Percentiles rank a stretch among this genome's conserved stretches.
Conservation (phyloP, 2,888 invertebrate genomes). For the Acleris laterana region DNA sequence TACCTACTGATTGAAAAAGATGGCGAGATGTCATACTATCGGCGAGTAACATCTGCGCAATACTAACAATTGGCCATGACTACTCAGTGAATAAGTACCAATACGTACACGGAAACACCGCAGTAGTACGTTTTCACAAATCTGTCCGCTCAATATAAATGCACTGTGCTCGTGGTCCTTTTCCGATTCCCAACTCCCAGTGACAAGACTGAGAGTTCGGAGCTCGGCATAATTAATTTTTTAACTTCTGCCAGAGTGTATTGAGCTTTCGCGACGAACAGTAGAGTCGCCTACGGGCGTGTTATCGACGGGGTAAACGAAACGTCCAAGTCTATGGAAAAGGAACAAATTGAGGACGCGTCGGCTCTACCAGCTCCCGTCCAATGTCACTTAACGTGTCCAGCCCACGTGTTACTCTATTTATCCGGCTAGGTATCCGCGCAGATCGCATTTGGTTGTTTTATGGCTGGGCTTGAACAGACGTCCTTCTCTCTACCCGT, state of each 20-base stretch:
- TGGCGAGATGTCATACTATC: no score
- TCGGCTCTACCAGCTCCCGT: constrained; percentile 40
- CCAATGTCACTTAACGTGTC: constrained; percentile 50
- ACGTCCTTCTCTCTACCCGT: no score
- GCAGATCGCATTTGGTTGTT: constrained; percentile 23
- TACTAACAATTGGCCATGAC: no score
- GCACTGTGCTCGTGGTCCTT: constrained; percentile 39
- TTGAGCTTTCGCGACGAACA: constrained; percentile 45
- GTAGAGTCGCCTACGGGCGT: constrained; percentile 47
- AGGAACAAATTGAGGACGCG: constrained; percentile 44
- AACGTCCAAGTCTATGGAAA: constrained; percentile 60
- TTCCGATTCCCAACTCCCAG: constrained; percentile 37
- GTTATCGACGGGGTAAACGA: constrained; percentile 55
- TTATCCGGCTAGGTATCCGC: constrained; percentile 32
- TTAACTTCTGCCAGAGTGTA: constrained; percentile 44
- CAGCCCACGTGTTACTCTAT: constrained; percentile 35
- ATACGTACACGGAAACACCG: not conserved
- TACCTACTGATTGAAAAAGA: no score
- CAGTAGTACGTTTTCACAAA: constrained; percentile 20
- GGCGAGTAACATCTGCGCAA: no score
- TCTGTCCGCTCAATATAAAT: constrained; percentile 44
- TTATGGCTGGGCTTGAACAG: constrained; percentile 2
- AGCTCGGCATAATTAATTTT: constrained; percentile 59
- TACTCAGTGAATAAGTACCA: no score
- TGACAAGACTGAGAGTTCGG: constrained; percentile 42